A percentile compares a stretch with the other conserved stretches of the same genome.
Evolutionary conservation across 2,888 invertebrate genomes (phyloP).

Genomic region (Lasius fuliginosus): DNA sequence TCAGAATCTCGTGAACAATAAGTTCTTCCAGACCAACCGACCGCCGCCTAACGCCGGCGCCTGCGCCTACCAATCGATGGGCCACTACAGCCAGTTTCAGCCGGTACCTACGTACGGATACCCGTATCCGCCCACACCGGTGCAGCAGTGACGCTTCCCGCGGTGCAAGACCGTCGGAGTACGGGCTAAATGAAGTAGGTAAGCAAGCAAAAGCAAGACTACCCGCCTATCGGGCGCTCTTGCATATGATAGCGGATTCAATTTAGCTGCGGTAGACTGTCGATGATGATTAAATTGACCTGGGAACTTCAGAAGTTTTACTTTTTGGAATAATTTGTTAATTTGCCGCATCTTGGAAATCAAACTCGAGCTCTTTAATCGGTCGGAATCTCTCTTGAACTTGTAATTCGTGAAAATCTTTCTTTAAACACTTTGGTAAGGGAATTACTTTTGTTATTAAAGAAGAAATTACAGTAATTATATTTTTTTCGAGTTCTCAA

Average conservation of each 20-base stretch:
- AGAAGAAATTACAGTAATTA: no score
- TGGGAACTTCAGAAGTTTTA: neutral
- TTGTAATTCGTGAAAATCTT: neutral
- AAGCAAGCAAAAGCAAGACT: constrained; percentile 44
- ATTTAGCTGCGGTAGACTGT: constrained; percentile 59
- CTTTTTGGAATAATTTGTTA: neutral
- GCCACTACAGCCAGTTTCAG: constrained; percentile 90
- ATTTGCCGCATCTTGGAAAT: neutral
- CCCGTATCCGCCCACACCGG: constrained; percentile 90
- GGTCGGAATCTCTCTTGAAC: neutral
- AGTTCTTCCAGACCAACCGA: constrained; percentile 91
- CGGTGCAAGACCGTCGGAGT: constrained; percentile 69
- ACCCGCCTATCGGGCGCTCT: constrained; percentile 57
- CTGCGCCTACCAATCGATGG: constrained; percentile 89
- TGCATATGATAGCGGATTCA: neutral
- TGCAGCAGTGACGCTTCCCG: constrained; percentile 90
- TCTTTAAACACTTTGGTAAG: neutral
- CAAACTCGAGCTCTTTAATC: neutral
- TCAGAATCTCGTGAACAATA: constrained; percentile 89
- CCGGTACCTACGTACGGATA: constrained; percentile 90
- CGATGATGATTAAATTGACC: constrained; percentile 1
- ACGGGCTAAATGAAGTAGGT: constrained; percentile 72
- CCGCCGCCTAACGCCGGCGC: constrained; percentile 88
- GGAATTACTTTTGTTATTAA: no score
- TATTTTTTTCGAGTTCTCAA: no score